Percentiles rank a stretch among this genome's conserved stretches.
phyloP scores from a whole-genome alignment of 53 echinoderm and acorn worm species.

The Crossaster papposus region DNA sequence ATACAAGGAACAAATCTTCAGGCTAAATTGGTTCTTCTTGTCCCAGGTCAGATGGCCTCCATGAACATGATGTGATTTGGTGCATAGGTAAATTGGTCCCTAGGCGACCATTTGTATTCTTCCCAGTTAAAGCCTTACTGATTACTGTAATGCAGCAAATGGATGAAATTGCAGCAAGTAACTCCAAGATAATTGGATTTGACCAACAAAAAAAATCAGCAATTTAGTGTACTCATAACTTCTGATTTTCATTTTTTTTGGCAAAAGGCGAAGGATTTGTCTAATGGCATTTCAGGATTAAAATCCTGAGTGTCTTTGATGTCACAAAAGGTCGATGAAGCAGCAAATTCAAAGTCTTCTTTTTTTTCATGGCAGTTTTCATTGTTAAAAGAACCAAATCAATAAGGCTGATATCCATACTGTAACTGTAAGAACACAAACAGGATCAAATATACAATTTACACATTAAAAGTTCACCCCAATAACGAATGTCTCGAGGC shows the following conservation, averaged over 20 bases:
- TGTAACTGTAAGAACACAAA: background rate
- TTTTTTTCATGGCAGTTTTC: background rate
- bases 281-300: background rate
- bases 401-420: background rate
- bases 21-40: conserved; percentile 50
- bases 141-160: conserved; percentile 19
- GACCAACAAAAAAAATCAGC: conserved; percentile 9
- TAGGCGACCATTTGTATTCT: conserved; percentile 25
- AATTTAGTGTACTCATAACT: background rate
- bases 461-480: background rate
- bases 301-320: background rate
- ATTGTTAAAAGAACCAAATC: background rate
- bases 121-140: conserved; percentile 10
- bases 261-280: conserved; percentile 5
- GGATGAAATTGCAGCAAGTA: conserved; percentile 49
- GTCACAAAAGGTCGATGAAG: background rate
- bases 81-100: conserved; percentile 60
- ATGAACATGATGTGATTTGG: conserved; percentile 50
- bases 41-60: conserved; percentile 45
- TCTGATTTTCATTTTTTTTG: background rate
- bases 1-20: conserved; percentile 38
- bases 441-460: background rate
- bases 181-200: conserved; percentile 56
- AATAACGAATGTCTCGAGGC: background rate
- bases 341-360: background rate